Conservation (phyloP, 2,888 invertebrate species). For the Tiphia femorata region DNA sequence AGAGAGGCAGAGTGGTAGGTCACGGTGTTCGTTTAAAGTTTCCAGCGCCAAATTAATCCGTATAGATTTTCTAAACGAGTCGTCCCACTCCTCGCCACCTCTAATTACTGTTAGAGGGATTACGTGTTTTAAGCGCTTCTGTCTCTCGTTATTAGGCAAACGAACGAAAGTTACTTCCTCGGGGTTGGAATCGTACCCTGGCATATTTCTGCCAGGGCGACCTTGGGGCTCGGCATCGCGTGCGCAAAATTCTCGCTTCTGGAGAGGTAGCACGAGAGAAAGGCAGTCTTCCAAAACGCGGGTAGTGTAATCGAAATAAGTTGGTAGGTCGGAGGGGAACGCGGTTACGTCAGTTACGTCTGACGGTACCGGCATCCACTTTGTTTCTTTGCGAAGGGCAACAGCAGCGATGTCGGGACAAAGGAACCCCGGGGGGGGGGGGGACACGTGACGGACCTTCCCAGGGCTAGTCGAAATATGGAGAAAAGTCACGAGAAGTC, state of each 20-base stretch:
- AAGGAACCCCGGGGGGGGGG: not conserved
- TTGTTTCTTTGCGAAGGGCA: conserved; percentile 3
- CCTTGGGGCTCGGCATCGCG: too few species aligned
- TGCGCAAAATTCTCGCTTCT: too few species aligned
- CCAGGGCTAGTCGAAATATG: conserved; percentile 15
- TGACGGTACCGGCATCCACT: not conserved
- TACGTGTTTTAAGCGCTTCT: too few species aligned
- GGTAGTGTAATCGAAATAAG: conserved; percentile 11
- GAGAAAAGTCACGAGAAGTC: conserved; percentile 18
- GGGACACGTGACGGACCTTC: not conserved
- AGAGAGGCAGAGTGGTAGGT: not conserved
- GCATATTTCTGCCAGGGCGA: too few species aligned
- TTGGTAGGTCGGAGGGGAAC: not conserved
- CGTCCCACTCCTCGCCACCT: too few species aligned
- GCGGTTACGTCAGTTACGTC: conserved; percentile 5
- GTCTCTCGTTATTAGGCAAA: too few species aligned
- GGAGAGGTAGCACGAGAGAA: too few species aligned
- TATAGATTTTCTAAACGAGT: too few species aligned
- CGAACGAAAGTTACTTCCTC: too few species aligned
- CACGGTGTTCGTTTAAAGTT: conserved; percentile 42
- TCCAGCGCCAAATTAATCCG: conserved; percentile 32
- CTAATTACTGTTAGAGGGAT: too few species aligned
- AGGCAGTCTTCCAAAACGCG: too few species aligned
- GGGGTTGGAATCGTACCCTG: too few species aligned
- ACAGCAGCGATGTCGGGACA: conserved; percentile 15